phyloP scores from a whole-genome alignment of 2,113 vertebrate genomes.

The Mionectes macconnelli region DNA sequence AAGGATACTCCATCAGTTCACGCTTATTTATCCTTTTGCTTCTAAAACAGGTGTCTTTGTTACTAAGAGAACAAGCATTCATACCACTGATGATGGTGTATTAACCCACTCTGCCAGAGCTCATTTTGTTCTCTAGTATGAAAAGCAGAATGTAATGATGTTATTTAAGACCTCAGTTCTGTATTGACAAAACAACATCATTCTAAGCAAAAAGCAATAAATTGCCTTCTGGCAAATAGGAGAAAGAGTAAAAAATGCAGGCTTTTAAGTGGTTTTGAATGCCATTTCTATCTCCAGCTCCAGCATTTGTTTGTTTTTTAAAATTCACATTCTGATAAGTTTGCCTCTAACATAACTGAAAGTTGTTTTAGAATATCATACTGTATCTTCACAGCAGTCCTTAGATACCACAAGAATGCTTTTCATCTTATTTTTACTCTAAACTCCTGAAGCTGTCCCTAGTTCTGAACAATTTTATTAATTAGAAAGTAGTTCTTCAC shows the following conservation, averaged over 20 bases:
- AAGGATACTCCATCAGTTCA: conserved; percentile 43
- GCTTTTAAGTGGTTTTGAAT: neutral
- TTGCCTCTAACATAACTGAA: neutral
- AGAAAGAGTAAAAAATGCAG: neutral
- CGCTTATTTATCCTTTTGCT: conserved; percentile 48
- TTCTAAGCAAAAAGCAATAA: neutral
- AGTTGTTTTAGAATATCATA: neutral
- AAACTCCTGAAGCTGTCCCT: neutral
- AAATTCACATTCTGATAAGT: conserved; percentile 20
- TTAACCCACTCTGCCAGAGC: neutral
- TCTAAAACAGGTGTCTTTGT: conserved; percentile 59
- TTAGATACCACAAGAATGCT: conserved; percentile 50
- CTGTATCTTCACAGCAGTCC: neutral
- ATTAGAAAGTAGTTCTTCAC: neutral
- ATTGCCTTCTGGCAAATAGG: neutral
- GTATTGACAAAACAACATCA: neutral
- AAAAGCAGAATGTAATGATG: neutral
- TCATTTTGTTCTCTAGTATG: neutral
- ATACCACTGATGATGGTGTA: neutral
- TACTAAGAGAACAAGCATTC: conserved; percentile 44
- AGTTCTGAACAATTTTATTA: neutral
- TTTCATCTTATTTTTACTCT: conserved; percentile 32
- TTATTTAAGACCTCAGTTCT: neutral
- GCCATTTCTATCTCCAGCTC: neutral
- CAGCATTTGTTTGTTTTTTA: conserved; percentile 16